Conservation (phyloP, 35 echinoderm and acorn worm species). For the Anneissia japonica region DNA sequence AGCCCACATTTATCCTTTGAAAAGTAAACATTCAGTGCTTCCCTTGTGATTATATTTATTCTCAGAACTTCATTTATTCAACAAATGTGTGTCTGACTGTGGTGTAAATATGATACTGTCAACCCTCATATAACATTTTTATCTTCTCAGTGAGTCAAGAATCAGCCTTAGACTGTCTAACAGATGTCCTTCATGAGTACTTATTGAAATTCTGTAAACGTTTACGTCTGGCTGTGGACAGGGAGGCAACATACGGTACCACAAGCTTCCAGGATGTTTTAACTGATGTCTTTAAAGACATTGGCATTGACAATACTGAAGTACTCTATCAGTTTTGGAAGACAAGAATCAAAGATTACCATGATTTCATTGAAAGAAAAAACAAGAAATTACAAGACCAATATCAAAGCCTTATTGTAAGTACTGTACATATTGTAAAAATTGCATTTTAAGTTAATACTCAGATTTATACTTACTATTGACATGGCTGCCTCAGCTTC, state of each 20-base stretch:
- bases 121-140: neutral
- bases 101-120: neutral
- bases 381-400: slow-evolving; percentile 46
- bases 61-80: neutral
- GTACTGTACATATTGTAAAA: neutral
- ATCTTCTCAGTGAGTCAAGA: slow-evolving; percentile 65
- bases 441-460: too few species aligned
- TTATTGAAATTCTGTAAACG: slow-evolving; percentile 50
- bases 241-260: slow-evolving; percentile 55
- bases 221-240: slow-evolving; percentile 72
- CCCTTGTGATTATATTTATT: neutral
- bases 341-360: slow-evolving; percentile 67
- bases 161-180: slow-evolving; percentile 66
- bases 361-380: slow-evolving; percentile 43
- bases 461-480: too few species aligned
- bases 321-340: slow-evolving; percentile 83
- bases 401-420: slow-evolving; percentile 45
- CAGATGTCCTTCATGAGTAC: slow-evolving; percentile 76
- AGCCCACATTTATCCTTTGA: neutral
- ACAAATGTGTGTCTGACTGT: neutral
- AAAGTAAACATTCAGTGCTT: neutral
- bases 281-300: slow-evolving; percentile 78
- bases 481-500: too few species aligned
- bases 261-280: slow-evolving; percentile 93
- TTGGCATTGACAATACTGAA: slow-evolving; percentile 54